A percentile compares a stretch with the other conserved stretches of the same genome.
Evolutionary conservation across 2,888 invertebrate genomes (phyloP).

Genomic region (Julus scanicus): DNA sequence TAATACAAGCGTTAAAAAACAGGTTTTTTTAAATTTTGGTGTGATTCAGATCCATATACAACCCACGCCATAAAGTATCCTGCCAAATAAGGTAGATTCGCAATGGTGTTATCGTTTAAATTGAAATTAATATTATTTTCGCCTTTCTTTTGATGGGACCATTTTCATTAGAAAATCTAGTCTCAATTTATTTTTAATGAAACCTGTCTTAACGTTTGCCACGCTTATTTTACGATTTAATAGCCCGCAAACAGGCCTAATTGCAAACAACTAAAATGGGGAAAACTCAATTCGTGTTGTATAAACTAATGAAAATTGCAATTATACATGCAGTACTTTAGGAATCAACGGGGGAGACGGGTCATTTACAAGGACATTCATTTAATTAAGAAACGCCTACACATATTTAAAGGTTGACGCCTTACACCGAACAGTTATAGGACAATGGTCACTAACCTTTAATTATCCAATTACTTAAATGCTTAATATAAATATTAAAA

Average conservation of each 20-base stretch:
- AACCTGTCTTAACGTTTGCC: not conserved
- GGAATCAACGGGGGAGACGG: slow-evolving; percentile 1
- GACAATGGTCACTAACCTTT: slow-evolving; percentile 19
- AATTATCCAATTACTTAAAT: not conserved
- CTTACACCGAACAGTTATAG: not conserved
- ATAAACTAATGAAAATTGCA: slow-evolving; percentile 8
- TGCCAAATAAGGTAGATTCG: not conserved
- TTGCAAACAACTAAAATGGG: not conserved
- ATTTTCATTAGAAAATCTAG: slow-evolving; percentile 30
- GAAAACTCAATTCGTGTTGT: not conserved
- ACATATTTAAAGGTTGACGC: slow-evolving; percentile 10
- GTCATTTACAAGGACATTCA: slow-evolving; percentile 39
- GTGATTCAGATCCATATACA: slow-evolving; percentile 34
- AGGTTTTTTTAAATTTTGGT: not conserved
- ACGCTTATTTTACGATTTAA: slow-evolving; percentile 17
- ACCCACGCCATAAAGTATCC: not conserved
- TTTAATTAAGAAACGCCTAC: slow-evolving; percentile 39
- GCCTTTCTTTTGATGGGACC: not conserved
- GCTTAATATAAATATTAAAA: not conserved
- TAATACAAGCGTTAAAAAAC: not conserved
- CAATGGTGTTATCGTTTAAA: not conserved
- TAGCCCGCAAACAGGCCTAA: slow-evolving; percentile 5
- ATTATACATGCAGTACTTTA: not conserved
- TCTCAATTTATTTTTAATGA: slow-evolving; percentile 23
- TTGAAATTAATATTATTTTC: slow-evolving; percentile 1